phyloP scores from a whole-genome alignment of 2,113 vertebrate genomes.

The Microcebus lehilahytsara region DNA sequence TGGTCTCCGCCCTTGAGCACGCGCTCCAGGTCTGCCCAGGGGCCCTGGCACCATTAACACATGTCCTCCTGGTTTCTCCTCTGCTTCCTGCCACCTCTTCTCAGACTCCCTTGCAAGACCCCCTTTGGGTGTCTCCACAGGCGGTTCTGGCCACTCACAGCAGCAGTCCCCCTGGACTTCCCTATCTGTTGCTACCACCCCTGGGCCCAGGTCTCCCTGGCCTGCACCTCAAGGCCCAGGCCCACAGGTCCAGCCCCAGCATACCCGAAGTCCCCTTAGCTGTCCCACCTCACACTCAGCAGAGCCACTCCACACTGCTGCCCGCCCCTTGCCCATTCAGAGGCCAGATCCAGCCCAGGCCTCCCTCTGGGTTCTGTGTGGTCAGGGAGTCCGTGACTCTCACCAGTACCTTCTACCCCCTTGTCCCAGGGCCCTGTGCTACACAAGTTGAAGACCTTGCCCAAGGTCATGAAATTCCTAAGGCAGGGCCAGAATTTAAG shows the following conservation, averaged over 20 bases:
- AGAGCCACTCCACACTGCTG: not conserved
- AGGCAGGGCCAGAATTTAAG: not conserved
- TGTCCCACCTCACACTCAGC: fast-evolving
- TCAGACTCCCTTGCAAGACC: not conserved
- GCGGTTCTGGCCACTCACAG: not conserved
- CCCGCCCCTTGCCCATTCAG: not conserved
- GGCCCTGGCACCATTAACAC: not conserved
- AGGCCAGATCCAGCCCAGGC: fast-evolving
- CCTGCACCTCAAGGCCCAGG: not conserved
- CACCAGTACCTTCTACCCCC: not conserved
- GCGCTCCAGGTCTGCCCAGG: not conserved
- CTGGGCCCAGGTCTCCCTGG: too few species aligned
- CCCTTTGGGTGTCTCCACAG: not conserved
- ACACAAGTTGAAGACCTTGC: not conserved
- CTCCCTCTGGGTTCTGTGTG: not conserved
- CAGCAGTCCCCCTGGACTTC: not conserved
- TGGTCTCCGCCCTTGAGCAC: not conserved
- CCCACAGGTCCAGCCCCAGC: not conserved
- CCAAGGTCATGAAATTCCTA: not conserved
- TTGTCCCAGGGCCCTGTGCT: too few species aligned
- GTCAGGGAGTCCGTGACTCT: not conserved
- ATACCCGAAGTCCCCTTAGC: not conserved
- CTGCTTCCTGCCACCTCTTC: not conserved
- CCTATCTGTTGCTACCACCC: not conserved
- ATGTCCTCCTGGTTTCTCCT: not conserved